phyloP scores from a whole-genome alignment of 1,140 invertebrate genomes.

The Subanguina moxae region DNA sequence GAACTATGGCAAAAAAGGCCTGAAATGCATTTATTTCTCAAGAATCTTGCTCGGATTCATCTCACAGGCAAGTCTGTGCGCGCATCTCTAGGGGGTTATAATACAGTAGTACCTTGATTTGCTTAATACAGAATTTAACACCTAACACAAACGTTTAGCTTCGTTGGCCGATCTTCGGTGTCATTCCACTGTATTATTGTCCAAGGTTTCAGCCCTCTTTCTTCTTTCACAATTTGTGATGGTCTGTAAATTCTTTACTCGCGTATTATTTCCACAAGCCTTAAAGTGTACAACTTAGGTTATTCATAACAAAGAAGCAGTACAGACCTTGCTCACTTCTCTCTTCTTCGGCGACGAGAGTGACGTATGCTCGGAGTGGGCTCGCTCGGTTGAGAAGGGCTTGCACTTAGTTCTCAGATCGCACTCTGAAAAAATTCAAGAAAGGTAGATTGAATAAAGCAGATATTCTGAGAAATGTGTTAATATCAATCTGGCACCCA shows the following conservation, averaged over 20 bases:
- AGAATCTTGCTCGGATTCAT: too few species aligned
- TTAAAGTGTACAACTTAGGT: too few species aligned
- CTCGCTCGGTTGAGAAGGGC: constrained; percentile 37
- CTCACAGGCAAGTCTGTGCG: too few species aligned
- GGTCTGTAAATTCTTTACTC: too few species aligned
- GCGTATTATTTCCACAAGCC: too few species aligned
- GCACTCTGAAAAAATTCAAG: constrained; percentile 11
- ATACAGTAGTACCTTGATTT: too few species aligned
- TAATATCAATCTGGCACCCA: too few species aligned
- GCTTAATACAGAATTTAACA: constrained; percentile 30
- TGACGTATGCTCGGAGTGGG: constrained; percentile 55
- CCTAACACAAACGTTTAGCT: constrained; percentile 14
- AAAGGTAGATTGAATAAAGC: constrained; percentile 19
- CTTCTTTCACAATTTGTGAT: constrained; percentile 50
- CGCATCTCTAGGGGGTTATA: too few species aligned
- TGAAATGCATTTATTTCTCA: too few species aligned
- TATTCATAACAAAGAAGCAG: constrained; percentile 41
- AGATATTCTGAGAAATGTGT: too few species aligned
- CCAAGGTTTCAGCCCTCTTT: constrained; percentile 51
- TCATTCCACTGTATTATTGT: constrained; percentile 38
- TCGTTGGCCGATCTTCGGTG: constrained; percentile 22
- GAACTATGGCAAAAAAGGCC: too few species aligned
- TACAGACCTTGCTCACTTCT: constrained; percentile 47
- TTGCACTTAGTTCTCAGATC: constrained; percentile 22
- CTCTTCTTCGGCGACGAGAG: constrained; percentile 54